Evolutionary conservation across 2,113 vertebrate species (phyloP), one percentile per base, ranked within the genome.

Genomic region (Pterocles gutturalis): DNA sequence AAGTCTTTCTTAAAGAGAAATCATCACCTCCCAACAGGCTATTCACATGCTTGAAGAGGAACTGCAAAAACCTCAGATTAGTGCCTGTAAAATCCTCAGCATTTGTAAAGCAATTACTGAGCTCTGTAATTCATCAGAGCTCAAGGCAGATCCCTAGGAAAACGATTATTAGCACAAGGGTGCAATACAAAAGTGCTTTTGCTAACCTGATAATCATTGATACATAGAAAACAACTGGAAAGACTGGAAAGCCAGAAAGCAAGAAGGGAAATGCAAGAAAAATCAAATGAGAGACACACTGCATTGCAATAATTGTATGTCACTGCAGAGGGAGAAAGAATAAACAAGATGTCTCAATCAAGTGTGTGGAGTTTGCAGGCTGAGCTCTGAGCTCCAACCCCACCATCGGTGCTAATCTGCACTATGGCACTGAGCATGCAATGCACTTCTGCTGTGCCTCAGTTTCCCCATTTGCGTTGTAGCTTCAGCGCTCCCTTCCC

Each of bases 71-170:
- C 64, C 62, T 89, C 72, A 75, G 46, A 45, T 78, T 76, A 13
- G 41, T 38, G 46, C 53, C 89, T 81, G 58, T 34, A 86, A 90
- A 84, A 93, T 83, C 64, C 60, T 71, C 28, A 48, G 72, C 5
- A 20, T 89, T 81, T 83, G 45, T 58, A 83, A 94, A 87, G 72
- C 72, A 77, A 77, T 90, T 92, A 77, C 54, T 17, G 54, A 88
- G 71, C 58, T 80, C 89, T 67, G 72, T 64, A 95, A 95, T 81
- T 89, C 89, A 81, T 85, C 87, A 80, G 60, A 83, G 55, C 57
- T 88, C 54, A 41, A 72, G 73, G 81, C 73, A 82, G 45, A 89
- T 82, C 72, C 76, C 54, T 64, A 38, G 76, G 67, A 95, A 90
- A 88, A 89, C 70, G 69, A 53, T 61, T 95, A 53, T 61, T 95